phyloP scores from a whole-genome alignment of 2,797 vertebrate species.

The Aselliscus stoliczkanus region DNA sequence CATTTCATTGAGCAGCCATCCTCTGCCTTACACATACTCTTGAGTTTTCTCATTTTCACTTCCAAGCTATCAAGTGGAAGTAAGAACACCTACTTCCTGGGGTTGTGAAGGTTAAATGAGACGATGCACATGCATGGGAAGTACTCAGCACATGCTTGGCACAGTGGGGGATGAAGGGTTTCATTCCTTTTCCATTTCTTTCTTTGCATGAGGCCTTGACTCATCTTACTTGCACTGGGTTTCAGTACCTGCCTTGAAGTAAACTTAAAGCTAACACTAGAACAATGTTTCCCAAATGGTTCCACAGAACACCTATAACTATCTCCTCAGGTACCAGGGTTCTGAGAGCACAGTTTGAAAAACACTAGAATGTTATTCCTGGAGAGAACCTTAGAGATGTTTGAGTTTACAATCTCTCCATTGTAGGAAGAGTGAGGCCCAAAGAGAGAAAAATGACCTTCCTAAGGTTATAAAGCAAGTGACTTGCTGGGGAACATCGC shows the following conservation, averaged over 20 bases:
- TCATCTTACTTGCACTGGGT: neutral
- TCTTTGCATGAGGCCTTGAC: neutral
- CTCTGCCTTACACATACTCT: neutral
- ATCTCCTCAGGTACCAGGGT: neutral
- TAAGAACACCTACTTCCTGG: neutral
- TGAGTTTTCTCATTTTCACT: neutral
- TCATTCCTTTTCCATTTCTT: neutral
- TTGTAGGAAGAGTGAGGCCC: neutral
- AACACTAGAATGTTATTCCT: neutral
- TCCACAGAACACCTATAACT: neutral
- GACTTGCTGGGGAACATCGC: neutral
- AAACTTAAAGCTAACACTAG: neutral
- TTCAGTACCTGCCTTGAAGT: neutral
- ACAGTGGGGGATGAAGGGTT: neutral
- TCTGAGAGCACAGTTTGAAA: neutral
- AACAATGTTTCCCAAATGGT: neutral
- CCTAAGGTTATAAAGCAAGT: neutral
- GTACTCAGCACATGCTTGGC: neutral
- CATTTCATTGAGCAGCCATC: neutral
- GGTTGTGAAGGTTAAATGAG: neutral
- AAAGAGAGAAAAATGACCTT: neutral
- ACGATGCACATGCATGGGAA: rapidly evolving
- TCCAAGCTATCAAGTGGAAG: neutral
- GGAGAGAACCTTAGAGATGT: neutral
- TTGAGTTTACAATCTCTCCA: neutral